phyloP scores from a whole-genome alignment of 2,797 vertebrate genomes.

The Syngnathus acus region DNA sequence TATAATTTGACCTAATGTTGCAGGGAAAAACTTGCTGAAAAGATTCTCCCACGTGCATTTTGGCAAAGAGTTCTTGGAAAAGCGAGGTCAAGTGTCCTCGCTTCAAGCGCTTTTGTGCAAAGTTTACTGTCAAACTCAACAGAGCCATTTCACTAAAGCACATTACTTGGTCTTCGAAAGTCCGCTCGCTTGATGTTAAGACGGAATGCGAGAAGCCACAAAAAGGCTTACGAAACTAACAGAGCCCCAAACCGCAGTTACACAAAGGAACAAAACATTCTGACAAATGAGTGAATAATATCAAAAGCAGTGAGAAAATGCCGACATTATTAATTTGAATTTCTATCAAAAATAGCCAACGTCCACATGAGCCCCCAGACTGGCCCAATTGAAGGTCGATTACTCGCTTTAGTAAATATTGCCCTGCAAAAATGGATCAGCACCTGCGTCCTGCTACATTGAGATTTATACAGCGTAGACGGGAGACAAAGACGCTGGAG shows the following conservation, averaged over 20 bases:
- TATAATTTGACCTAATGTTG: background rate
- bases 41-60: background rate
- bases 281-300: background rate
- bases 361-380: background rate
- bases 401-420: background rate
- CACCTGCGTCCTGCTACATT: background rate
- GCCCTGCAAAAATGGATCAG: background rate
- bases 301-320: background rate
- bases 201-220: too few relatives aligned
- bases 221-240: too few relatives aligned
- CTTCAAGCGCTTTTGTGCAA: background rate
- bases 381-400: background rate
- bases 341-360: background rate
- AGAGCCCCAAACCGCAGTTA: too few relatives aligned
- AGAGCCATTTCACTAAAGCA: background rate
- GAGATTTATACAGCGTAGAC: background rate
- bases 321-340: background rate
- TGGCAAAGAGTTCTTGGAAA: too few relatives aligned
- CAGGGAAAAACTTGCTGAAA: background rate
- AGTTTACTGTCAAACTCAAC: background rate
- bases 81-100: too few relatives aligned
- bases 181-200: background rate
- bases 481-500: background rate
- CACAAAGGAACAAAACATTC: background rate
- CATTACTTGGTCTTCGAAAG: background rate